Evolutionary conservation across 2,888 invertebrate genomes (phyloP).

Genomic region (Torymus aiolomorphi): DNA sequence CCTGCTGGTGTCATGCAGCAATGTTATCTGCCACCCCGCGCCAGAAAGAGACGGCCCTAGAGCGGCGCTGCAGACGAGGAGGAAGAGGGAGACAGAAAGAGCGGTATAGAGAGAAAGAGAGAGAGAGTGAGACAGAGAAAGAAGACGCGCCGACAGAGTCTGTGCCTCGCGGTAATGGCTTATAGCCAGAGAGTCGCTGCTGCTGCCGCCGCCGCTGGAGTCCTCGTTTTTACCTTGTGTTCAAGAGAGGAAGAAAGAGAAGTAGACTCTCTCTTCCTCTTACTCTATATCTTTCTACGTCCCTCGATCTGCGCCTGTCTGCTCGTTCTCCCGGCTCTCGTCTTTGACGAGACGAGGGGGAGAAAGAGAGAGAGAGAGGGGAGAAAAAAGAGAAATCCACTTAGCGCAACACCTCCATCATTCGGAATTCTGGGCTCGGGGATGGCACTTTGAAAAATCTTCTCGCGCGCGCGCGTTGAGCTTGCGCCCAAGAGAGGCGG

Average conservation of each 20-base stretch:
- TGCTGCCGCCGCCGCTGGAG: constrained; percentile 49
- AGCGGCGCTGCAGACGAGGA: background rate
- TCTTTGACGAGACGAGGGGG: constrained; percentile 29
- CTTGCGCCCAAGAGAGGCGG: too few relatives aligned
- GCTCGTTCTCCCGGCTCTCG: constrained; percentile 44
- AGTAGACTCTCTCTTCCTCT: background rate
- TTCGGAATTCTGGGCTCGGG: constrained; percentile 49
- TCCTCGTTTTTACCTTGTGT: constrained; percentile 58
- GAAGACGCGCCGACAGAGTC: constrained; percentile 53
- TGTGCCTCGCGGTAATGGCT: constrained; percentile 71
- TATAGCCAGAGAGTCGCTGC: constrained; percentile 66
- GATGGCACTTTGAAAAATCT: constrained; percentile 59
- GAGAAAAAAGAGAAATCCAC: constrained; percentile 51
- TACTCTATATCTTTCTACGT: too few relatives aligned
- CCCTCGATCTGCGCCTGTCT: constrained; percentile 46
- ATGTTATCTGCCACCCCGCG: constrained; percentile 73
- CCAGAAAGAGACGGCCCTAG: constrained; percentile 50
- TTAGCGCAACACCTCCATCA: constrained; percentile 56
- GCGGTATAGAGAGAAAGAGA: constrained; percentile 52
- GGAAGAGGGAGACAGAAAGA: constrained; percentile 50
- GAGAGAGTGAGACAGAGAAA: constrained; percentile 33
- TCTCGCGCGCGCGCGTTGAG: background rate
- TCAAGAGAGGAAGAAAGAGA: constrained; percentile 17
- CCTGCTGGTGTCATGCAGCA: constrained; percentile 71
- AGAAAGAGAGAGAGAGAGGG: background rate